phyloP scores from a whole-genome alignment of 2,888 invertebrate genomes.

The Mayetiola destructor region DNA sequence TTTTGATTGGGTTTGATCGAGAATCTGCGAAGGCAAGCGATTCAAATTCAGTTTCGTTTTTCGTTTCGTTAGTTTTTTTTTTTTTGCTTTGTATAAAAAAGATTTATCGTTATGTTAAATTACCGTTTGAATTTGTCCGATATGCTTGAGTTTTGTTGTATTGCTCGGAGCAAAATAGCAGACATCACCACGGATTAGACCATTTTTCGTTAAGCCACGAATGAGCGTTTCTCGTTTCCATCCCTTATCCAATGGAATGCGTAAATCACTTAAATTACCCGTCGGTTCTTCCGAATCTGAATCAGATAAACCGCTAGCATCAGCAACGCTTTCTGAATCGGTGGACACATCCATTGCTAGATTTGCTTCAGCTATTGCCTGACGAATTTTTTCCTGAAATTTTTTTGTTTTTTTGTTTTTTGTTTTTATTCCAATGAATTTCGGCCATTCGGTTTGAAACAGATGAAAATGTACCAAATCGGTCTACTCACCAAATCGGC shows the following conservation, averaged over 20 bases:
- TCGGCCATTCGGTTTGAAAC: not conserved
- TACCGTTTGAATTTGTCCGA: conserved; percentile 51
- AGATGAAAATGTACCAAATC: not conserved
- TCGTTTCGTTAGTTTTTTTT: not conserved
- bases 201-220: conserved; percentile 69
- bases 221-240: conserved; percentile 92
- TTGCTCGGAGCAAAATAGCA: conserved; percentile 64
- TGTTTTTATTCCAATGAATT: not conserved
- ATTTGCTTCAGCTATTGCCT: conserved; percentile 40
- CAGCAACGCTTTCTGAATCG: conserved; percentile 44
- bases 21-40: conserved; percentile 42
- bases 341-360: conserved; percentile 41
- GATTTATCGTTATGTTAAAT: conserved; percentile 21
- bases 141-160: conserved; percentile 44
- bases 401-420: too few species aligned
- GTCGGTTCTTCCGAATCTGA: conserved; percentile 39
- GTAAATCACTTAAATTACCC: conserved; percentile 38
- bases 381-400: conserved; percentile 42
- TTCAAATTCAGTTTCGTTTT: conserved; percentile 15
- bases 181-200: conserved; percentile 86
- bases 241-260: conserved; percentile 55
- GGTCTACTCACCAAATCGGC: conserved; percentile 36
- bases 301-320: conserved; percentile 42
- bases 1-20: conserved; percentile 39
- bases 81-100: not conserved